Base-by-base conservation (phyloP, 2,113 vertebrate genomes). In the Plestiodon gilberti region DNA sequence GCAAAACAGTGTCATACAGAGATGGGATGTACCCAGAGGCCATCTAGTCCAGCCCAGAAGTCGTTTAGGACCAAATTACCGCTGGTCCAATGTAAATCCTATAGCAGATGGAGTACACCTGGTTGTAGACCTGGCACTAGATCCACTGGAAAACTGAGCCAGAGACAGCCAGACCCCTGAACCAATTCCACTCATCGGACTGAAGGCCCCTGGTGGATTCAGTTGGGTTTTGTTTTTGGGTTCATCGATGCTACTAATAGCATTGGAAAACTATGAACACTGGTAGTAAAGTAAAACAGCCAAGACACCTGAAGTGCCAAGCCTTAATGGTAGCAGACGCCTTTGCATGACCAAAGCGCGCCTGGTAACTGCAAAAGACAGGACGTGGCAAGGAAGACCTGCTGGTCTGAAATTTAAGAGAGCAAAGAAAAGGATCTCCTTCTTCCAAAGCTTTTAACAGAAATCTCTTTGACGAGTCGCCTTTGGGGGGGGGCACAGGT, bases 401-500 rank as follows among this genome's bases (percentile, higher is more conserved):
- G 43, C 43, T 8, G 8, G 43, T 28, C 25, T 75, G 43, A 75
- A 48, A 17, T 38, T 57, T 73, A 13, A 23, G 70, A 40, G 38
- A 73, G 17, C 18, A 40, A 7, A 2, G 73, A 52, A 75, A 5
- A 4, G 9, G 18, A 4, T 25, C 65, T 69, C 10, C 71, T 23
- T 43, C 40, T 52, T 23, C 4, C 40, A 52, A 40, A 3, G 3
- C 18, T 18, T 6, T 38, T 33, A 8, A 15, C 35, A 22, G 33
- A 73, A 30, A 20, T 9, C 18, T 57, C 17, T 57, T 73, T n/a
- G 67, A 69, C 17, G 55, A 57, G 55, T 57, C 55, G 2, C 13
- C 55, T 57, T 57, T 57, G 5, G 10, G 55, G 5, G 55, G 2
- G 25, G 0, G 7, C 1, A 2, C 30, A 57, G 17, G 55, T 57